Evolutionary conservation across 2,113 vertebrate species (phyloP).

Genomic region (Solenodon paradoxus): DNA sequence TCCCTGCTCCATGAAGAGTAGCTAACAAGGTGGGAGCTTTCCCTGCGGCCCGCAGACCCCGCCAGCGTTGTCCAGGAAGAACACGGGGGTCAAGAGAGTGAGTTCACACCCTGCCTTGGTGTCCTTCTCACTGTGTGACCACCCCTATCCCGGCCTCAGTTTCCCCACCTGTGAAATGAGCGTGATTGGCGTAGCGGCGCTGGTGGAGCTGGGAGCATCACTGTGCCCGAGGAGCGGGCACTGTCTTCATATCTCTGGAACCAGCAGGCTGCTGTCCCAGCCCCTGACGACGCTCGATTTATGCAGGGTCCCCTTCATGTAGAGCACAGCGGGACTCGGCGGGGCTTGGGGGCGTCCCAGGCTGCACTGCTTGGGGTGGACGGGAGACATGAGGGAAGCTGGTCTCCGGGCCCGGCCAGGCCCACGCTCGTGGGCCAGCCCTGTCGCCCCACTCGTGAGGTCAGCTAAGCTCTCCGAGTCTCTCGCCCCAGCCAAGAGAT

Average conservation of each 20-base stretch:
- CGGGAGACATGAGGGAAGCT: accelerated
- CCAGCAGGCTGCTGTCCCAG: neutral
- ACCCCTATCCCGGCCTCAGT: neutral
- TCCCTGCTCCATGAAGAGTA: slow-evolving; percentile 66
- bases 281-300: too few species aligned
- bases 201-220: too few species aligned
- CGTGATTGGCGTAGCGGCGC: too few species aligned
- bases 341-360: neutral
- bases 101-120: neutral
- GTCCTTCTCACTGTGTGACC: neutral
- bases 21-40: slow-evolving; percentile 26
- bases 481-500: neutral
- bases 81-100: accelerated
- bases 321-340: accelerated
- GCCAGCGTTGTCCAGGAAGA: accelerated
- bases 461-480: neutral
- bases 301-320: neutral
- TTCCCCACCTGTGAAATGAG: neutral
- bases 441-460: too few species aligned
- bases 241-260: accelerated
- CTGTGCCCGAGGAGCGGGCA: too few species aligned
- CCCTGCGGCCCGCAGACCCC: neutral
- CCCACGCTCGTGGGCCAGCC: neutral
- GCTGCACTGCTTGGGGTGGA: too few species aligned
- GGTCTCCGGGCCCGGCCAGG: neutral